Evolutionary conservation across 2,888 invertebrate genomes (phyloP).

Genomic region (Cetonia aurata): DNA sequence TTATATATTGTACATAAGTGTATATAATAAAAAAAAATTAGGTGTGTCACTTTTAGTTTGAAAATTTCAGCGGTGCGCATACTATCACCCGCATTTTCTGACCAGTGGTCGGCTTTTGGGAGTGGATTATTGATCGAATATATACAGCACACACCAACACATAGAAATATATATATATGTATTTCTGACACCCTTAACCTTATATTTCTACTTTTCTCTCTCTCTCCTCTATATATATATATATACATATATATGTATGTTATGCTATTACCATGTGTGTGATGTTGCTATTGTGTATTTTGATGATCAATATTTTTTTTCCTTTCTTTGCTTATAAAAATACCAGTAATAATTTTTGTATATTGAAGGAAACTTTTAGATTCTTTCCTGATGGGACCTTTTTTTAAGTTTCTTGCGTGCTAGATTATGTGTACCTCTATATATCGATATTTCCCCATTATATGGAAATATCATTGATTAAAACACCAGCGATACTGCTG

Average conservation of each 20-base stretch:
- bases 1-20: slow-evolving; percentile 22
- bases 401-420: slow-evolving; percentile 13
- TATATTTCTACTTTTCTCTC: slow-evolving; percentile 58
- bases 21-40: slow-evolving; percentile 52
- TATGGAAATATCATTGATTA: slow-evolving; percentile 32
- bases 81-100: slow-evolving; percentile 58
- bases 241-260: slow-evolving; percentile 40
- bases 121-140: slow-evolving; percentile 65
- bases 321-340: neutral
- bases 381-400: neutral
- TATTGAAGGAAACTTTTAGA: neutral
- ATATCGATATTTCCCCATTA: neutral
- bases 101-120: slow-evolving; percentile 67
- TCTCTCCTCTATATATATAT: slow-evolving; percentile 20
- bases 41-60: slow-evolving; percentile 65
- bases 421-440: slow-evolving; percentile 1
- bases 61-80: slow-evolving; percentile 66
- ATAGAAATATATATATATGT: slow-evolving; percentile 42
- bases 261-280: slow-evolving; percentile 53
- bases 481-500: neutral
- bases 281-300: slow-evolving; percentile 64
- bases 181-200: slow-evolving; percentile 54
- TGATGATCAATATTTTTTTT: slow-evolving; percentile 65
- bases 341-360: neutral
- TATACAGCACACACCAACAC: slow-evolving; percentile 58